Evolutionary conservation across 2,113 vertebrate species (phyloP), one percentile per base, ranked within the genome.

Genomic region (Coptodon rendalli): DNA sequence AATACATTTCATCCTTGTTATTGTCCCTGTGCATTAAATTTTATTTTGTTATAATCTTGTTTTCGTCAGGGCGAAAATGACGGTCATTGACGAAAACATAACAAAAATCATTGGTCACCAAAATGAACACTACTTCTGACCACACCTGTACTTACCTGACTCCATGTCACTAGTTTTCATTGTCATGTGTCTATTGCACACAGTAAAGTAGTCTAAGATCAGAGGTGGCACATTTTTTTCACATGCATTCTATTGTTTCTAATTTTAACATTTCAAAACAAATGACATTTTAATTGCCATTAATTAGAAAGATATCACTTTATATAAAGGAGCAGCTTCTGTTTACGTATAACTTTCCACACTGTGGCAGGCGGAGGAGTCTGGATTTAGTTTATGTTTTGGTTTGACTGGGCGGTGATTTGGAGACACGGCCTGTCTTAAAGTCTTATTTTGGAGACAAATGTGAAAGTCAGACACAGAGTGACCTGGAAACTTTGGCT

Each of bases 401-500:
- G 63, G 9, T 88, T 36, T 86, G 45, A 84, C 81, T 84, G 27
- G 29, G 34, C 24, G 59, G 48, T 48, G 63, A 68, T 22, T 59
- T 19, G 29, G 38, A 82, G 22, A 43, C 7, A 3, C 19, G 5
- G 54, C 3, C 50, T 71, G 52, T 36, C n/a, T 85, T 71, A 80
- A 79, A 29, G 24, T 85, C 34, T 80, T 14, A 45, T 85, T 87
- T 38, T 38, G 34, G 27, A 82, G 31, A 53, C 40, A 80, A 76
- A 76, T 87, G 31, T 31, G 45, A 83, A 80, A 83, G 71, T 54
- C 52, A 85, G 56, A 88, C 71, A 83, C 29, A 11, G 40, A 73
- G 54, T 22, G 61, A 89, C 61, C 73, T 88, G 88, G 84, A 90
- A 92, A 92, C 78, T 84, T 73, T 38, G 29, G 43, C 52, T 78